Conservation (phyloP, 2,113 vertebrate genomes). For the Piaya cayana region DNA sequence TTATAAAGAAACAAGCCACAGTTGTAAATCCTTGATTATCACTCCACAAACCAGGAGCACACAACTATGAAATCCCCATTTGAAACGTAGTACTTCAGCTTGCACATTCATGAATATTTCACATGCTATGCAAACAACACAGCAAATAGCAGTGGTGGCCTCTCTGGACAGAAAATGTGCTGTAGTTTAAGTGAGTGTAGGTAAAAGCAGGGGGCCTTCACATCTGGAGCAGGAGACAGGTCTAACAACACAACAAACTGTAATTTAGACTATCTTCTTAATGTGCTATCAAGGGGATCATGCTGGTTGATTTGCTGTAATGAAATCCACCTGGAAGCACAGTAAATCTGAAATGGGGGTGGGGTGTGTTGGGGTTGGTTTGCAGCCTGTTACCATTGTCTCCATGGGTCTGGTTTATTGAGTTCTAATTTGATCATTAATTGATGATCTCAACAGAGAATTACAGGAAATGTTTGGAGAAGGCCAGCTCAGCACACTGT, state of each 20-base stretch:
- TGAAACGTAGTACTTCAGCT: conserved; percentile 59
- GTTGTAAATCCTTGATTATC: conserved; percentile 51
- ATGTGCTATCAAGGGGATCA: conserved; percentile 54
- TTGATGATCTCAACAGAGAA: conserved; percentile 34
- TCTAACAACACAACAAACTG: conserved; percentile 26
- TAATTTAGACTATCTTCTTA: conserved; percentile 73
- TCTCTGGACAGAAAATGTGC: conserved; percentile 43
- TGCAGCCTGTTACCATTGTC: neutral
- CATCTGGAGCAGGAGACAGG: conserved; percentile 45
- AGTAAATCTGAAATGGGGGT: conserved; percentile 46
- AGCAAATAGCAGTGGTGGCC: conserved; percentile 48
- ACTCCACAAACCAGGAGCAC: conserved; percentile 28
- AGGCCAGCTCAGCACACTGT: neutral
- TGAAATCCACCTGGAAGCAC: conserved; percentile 71
- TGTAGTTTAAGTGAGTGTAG: conserved; percentile 25
- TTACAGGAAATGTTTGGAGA: neutral
- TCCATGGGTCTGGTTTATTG: conserved; percentile 34
- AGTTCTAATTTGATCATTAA: conserved; percentile 60
- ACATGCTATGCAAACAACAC: conserved; percentile 50
- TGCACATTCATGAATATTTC: conserved; percentile 75
- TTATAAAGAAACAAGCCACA: conserved; percentile 39
- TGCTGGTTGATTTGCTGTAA: conserved; percentile 67
- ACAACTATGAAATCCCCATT: conserved; percentile 55
- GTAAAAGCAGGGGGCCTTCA: conserved; percentile 20
- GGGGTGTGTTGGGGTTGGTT: neutral